phyloP scores from a whole-genome alignment of 2,888 invertebrate genomes.

The Danaus chrysippus region DNA sequence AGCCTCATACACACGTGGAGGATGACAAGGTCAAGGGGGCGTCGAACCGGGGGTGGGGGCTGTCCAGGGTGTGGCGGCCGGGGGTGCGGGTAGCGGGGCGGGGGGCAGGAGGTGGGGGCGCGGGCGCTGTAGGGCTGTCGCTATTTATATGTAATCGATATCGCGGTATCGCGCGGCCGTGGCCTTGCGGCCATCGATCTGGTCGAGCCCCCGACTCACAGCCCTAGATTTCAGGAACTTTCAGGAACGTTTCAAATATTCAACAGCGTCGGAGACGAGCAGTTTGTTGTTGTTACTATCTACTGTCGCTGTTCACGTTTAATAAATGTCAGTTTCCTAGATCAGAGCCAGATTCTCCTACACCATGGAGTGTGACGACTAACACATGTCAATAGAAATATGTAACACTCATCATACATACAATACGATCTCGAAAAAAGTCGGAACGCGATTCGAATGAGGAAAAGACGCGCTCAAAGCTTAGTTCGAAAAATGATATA shows the following conservation, averaged over 20 bases:
- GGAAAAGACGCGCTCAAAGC: no score
- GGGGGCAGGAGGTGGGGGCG: slow-evolving; percentile 28
- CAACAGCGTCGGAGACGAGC: no score
- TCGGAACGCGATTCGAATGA: no score
- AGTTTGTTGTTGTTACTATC: no score
- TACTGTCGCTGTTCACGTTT: no score
- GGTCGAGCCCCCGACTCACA: slow-evolving; percentile 63
- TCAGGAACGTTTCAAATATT: not conserved
- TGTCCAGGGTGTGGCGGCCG: slow-evolving; percentile 22
- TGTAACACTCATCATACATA: no score
- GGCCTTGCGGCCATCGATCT: slow-evolving; percentile 73
- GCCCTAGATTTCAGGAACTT: slow-evolving; percentile 23
- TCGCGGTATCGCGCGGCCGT: slow-evolving; percentile 54
- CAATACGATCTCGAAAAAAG: no score
- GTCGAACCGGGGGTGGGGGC: slow-evolving; percentile 40
- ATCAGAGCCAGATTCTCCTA: no score
- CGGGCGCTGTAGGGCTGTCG: slow-evolving; percentile 51
- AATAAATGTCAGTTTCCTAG: no score
- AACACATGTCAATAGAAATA: no score
- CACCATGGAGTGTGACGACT: no score
- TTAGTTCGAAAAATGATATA: no score
- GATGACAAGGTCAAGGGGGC: slow-evolving; percentile 52
- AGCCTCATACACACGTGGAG: slow-evolving; percentile 42
- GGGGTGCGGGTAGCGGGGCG: slow-evolving; percentile 19
- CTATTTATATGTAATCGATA: slow-evolving; percentile 76